These are phyloP conservation scores for Dexiosoma caninum DNA, from an alignment of 2,888 invertebrate species.

Conservation along the genomic window DNA sequence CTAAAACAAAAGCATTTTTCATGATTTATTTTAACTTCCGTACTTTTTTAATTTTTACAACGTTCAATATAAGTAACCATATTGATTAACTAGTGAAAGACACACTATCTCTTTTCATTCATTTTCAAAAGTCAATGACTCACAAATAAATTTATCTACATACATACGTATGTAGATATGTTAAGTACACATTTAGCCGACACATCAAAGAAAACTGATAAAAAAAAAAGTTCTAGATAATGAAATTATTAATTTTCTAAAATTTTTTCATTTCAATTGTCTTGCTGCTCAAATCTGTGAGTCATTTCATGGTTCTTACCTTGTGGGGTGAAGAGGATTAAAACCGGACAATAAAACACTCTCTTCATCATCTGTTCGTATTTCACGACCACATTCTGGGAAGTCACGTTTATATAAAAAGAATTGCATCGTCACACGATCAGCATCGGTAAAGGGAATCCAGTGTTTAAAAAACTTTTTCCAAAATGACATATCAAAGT, in stretches of 20 bases:
- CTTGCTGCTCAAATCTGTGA: neutral
- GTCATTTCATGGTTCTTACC: slow-evolving; percentile 66
- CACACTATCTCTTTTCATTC: neutral
- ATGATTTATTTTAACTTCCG: no score
- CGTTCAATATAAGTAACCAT: no score
- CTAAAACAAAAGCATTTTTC: no score
- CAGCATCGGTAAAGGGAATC: slow-evolving; percentile 70
- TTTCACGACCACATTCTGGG: slow-evolving; percentile 73
- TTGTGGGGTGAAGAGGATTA: slow-evolving; percentile 73
- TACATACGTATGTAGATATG: neutral
- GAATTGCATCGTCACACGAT: slow-evolving; percentile 73
- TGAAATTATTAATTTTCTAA: neutral
- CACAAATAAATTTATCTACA: neutral
- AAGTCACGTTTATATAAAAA: slow-evolving; percentile 74
- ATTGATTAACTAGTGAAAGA: neutral
- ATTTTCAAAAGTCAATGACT: neutral
- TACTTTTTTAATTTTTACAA: no score
- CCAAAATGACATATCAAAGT: slow-evolving; percentile 71
- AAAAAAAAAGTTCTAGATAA: neutral
- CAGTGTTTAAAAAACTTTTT: slow-evolving; percentile 73
- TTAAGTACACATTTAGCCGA: neutral
- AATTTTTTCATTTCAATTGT: neutral
- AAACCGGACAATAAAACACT: slow-evolving; percentile 71
- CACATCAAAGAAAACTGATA: slow-evolving; percentile 12
- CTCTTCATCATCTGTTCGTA: slow-evolving; percentile 69